Evolutionary conservation across 2,797 vertebrate species (phyloP).

Genomic region (Hippocampus kuda): DNA sequence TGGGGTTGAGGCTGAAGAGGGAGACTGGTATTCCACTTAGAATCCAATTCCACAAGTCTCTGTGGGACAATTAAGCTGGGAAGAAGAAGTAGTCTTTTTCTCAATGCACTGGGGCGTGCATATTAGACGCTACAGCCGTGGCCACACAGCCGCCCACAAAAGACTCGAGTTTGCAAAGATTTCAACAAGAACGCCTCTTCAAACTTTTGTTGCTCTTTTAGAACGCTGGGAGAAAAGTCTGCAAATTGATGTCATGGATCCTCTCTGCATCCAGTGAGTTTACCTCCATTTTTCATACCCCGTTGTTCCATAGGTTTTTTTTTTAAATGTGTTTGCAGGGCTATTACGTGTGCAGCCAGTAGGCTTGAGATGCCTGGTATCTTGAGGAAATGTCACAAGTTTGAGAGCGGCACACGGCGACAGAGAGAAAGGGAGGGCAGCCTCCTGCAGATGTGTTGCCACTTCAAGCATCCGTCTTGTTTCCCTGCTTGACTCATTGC

Average conservation of each 20-base stretch:
- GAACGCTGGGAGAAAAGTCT: slow-evolving; percentile 29
- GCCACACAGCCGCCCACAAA: slow-evolving; percentile 42
- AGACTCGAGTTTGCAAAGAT: slow-evolving; percentile 42
- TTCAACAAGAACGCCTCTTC: slow-evolving; percentile 45
- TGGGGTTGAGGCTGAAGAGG: slow-evolving; percentile 38
- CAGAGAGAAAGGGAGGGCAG: slow-evolving; percentile 6
- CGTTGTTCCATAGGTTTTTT: slow-evolving; percentile 17
- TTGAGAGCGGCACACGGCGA: slow-evolving; percentile 20
- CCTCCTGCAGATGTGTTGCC: slow-evolving; percentile 58
- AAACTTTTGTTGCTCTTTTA: slow-evolving; percentile 42
- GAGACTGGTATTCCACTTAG: slow-evolving; percentile 70
- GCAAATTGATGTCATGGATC: slow-evolving; percentile 5
- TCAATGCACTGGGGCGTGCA: slow-evolving; percentile 65
- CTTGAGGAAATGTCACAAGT: slow-evolving; percentile 43
- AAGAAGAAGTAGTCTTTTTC: slow-evolving; percentile 64
- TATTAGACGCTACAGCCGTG: slow-evolving; percentile 65
- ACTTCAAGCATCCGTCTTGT: slow-evolving; percentile 63
- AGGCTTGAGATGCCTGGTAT: slow-evolving; percentile 30
- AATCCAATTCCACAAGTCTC: slow-evolving; percentile 73
- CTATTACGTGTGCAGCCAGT: slow-evolving; percentile 18
- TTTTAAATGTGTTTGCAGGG: slow-evolving; percentile 19
- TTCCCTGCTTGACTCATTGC: slow-evolving; percentile 57
- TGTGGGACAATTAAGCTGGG: slow-evolving; percentile 72
- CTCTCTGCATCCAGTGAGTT: slow-evolving; percentile 15
- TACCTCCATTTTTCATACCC: slow-evolving; percentile 12